Evolutionary conservation across 1,140 invertebrate genomes (phyloP).

Genomic region (Steinernema feltiae): DNA sequence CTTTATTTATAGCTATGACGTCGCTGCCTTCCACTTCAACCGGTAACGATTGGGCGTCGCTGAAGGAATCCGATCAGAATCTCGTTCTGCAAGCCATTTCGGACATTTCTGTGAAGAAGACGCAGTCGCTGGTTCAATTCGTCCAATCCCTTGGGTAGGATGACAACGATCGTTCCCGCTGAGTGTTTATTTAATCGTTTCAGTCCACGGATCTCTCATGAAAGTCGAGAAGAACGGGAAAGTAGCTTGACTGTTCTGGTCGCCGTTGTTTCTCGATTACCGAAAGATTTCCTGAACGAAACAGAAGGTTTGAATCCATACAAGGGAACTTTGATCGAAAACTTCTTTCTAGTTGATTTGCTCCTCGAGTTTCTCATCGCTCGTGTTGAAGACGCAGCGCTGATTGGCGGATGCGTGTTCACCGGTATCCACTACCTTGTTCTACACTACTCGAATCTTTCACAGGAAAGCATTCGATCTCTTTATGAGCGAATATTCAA

Average conservation of each 20-base stretch:
- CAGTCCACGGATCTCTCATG: background rate
- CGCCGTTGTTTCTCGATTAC: background rate
- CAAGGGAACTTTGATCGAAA: background rate
- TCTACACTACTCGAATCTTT: constrained; percentile 12
- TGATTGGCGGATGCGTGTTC: constrained; percentile 17
- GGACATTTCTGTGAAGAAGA: background rate
- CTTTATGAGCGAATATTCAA: constrained; percentile 12
- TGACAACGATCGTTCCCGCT: background rate
- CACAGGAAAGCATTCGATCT: background rate
- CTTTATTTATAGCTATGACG: too few species aligned
- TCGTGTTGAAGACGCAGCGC: constrained; percentile 12
- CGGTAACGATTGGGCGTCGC: too few species aligned
- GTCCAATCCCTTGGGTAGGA: background rate
- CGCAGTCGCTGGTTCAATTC: background rate
- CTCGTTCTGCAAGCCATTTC: background rate
- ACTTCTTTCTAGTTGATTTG: constrained; percentile 11
- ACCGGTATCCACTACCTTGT: constrained; percentile 18
- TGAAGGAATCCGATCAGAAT: background rate
- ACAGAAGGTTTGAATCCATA: background rate
- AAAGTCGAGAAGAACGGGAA: constrained; percentile 16
- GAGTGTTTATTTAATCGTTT: constrained; percentile 64
- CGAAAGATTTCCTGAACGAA: constrained; percentile 13
- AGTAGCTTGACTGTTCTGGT: constrained; percentile 8
- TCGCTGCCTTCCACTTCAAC: too few species aligned
- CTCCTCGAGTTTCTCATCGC: constrained; percentile 16